phyloP scores from a whole-genome alignment of 1,140 invertebrate species.

The Microplitis demolitor region DNA sequence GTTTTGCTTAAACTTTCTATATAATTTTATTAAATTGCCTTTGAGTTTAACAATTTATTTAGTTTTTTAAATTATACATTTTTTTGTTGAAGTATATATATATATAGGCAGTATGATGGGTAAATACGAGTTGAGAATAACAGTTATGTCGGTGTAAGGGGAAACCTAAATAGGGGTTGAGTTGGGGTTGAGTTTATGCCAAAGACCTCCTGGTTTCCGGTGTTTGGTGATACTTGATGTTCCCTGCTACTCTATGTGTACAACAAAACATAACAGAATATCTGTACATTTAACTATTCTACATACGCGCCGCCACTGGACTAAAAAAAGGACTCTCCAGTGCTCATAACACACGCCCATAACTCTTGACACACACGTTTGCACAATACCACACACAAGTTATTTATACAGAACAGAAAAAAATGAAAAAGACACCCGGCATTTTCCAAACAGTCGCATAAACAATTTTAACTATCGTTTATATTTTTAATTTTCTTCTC shows the following conservation, averaged over 20 bases:
- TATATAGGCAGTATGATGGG: too few relatives aligned
- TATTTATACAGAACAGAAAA: too few relatives aligned
- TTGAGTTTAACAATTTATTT: neutral
- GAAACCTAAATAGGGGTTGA: neutral
- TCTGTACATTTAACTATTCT: constrained; percentile 19
- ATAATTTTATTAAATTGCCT: neutral
- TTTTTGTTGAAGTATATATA: too few relatives aligned
- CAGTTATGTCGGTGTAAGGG: neutral
- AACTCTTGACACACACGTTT: neutral
- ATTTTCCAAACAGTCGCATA: neutral
- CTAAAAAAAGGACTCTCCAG: too few relatives aligned
- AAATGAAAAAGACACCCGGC: too few relatives aligned
- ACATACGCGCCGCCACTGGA: neutral
- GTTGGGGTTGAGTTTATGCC: constrained; percentile 15
- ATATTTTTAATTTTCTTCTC: too few relatives aligned
- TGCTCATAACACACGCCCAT: neutral
- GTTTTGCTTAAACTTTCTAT: neutral
- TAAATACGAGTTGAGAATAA: too few relatives aligned
- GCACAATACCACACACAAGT: neutral
- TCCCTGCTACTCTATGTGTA: neutral
- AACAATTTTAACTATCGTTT: too few relatives aligned
- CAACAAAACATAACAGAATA: neutral
- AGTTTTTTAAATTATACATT: too few relatives aligned
- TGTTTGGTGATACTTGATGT: constrained; percentile 18
- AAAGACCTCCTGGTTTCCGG: constrained; percentile 29